Evolutionary conservation across 2,113 vertebrate genomes (phyloP), one percentile per base, ranked within the genome.

Genomic region (Odocoileus hemionus): DNA sequence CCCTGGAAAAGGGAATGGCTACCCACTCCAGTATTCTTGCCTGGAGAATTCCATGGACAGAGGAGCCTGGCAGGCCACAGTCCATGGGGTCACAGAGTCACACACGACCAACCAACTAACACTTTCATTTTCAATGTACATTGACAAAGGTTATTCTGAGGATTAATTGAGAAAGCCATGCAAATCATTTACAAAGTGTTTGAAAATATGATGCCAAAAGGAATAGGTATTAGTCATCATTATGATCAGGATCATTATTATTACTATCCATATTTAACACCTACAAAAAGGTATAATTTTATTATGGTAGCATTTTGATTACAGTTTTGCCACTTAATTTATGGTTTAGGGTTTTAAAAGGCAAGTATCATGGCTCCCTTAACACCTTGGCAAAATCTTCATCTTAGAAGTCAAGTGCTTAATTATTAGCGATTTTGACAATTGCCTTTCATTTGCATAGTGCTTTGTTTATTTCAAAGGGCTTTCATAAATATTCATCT

Each of bases 401-500:
- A 86, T 92, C 64, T 96, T 43, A 80, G 95, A 93, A 74, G 19
- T 74, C 13, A 7, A 47, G 45, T 61, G 19, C 4, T 67, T 95
- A 54, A 60, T 97, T 94, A 60, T 95, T 78, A 67, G 36, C 67
- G 33, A 60, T 43, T 95, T 54, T 84, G 12, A 79, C 10, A 87
- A 52, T 91, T 89, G 54, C 45, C 25, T 88, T 70, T 91, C 80
- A 36, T 92, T 94, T 84, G 33, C 52, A 7, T 28, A 79, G 26
- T 55, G 8, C 47, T 96, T 95, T 86, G 25, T 89, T 96, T 94
- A 58, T 55, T 95, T 95, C 76, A 94, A 88, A 94, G n/a, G 55
- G 11, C 3, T 79, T 90, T 96, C 16, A 16, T 67, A 88, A 96
- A 93, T 91, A 88, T 96, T 89, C 61, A 86, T 57, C 26, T 90